Base-by-base conservation (phyloP, 2,113 vertebrate genomes). In the Riparia riparia region DNA sequence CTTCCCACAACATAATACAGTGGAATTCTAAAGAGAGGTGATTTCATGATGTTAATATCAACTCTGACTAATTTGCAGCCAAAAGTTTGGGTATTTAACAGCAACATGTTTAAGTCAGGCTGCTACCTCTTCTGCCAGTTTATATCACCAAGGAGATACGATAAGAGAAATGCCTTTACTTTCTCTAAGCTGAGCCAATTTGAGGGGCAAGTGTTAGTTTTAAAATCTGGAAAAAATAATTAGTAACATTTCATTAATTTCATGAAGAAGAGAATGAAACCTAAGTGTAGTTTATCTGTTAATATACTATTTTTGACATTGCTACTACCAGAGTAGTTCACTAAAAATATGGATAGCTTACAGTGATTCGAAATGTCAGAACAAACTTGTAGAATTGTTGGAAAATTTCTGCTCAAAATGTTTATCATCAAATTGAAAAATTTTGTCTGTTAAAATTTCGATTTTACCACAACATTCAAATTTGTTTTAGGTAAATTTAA, bases 161-260 rank as follows among this genome's bases (percentile, higher is more conserved):
- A 79, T n/a, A 86, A 25, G 34, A 91, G 73, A 58, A 93, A 90
- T 82, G 37, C 65, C 63, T 95, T 58, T 51, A 49, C 34, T 93
- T 96, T 74, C 51, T 94, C 51, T 82, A 47, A 79, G 25, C 57
- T 41, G n/a, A 94, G 50, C 4, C 56, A 87, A 53, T 89, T 32
- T 94, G 57, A 66, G 47, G 66, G 69, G 71, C 56, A 58, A 37
- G 32, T 66, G 49, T 82, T 74, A 78, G 63, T 73, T 92, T 49
- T 49, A 81, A 95, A 73, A 81, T 90, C 44, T 78, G 54, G 47
- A 71, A 41, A 74, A 94, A 94, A 92, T 41, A 10, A 74, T 88
- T 83, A 95, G 87, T 76, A 95, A 82, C 14, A 8, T 14, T 96
- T 96, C 85, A 89, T 89, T 94, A 83, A 44, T 86, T 66, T 58